Evolutionary conservation across 1,140 invertebrate genomes (phyloP).

Genomic region (Drosophila ohnishii): DNA sequence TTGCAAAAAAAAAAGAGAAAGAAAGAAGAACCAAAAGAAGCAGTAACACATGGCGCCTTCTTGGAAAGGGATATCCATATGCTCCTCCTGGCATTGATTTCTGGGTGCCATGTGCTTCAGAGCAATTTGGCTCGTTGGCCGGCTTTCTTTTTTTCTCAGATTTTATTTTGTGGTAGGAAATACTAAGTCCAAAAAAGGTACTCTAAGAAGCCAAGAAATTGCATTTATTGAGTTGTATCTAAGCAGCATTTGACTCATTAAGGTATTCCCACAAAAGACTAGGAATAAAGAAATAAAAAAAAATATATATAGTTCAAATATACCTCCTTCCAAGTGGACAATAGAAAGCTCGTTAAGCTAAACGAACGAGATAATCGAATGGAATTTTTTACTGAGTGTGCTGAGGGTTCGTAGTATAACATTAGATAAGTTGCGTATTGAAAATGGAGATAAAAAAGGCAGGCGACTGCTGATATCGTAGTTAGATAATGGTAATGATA

Average conservation of each 20-base stretch:
- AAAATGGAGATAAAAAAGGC: slow-evolving; percentile 17
- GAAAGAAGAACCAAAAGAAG: slow-evolving; percentile 6
- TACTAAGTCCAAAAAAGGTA: neutral
- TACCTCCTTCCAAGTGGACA: slow-evolving; percentile 1
- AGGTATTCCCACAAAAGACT: neutral
- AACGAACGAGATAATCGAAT: slow-evolving; percentile 66
- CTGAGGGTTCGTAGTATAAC: neutral
- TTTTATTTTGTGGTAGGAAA: slow-evolving; percentile 21
- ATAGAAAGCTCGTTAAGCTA: slow-evolving; percentile 63
- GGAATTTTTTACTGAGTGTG: slow-evolving; percentile 30
- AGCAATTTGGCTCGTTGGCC: slow-evolving; percentile 38
- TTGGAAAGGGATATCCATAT: slow-evolving; percentile 24
- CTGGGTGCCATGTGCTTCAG: slow-evolving; percentile 51
- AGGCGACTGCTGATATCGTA: slow-evolving; percentile 18
- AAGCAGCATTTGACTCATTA: slow-evolving; percentile 3
- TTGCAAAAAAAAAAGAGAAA: neutral
- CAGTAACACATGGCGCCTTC: slow-evolving; percentile 12
- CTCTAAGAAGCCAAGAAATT: neutral
- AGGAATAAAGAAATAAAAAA: neutral
- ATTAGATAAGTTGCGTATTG: slow-evolving; percentile 43
- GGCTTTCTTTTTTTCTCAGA: slow-evolving; percentile 16
- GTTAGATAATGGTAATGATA: slow-evolving; percentile 31
- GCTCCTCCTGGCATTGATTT: slow-evolving; percentile 32
- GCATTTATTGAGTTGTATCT: neutral
- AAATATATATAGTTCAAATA: neutral